Evolutionary conservation across 2,888 invertebrate species (phyloP).

Genomic region (Antheraea assamensis): DNA sequence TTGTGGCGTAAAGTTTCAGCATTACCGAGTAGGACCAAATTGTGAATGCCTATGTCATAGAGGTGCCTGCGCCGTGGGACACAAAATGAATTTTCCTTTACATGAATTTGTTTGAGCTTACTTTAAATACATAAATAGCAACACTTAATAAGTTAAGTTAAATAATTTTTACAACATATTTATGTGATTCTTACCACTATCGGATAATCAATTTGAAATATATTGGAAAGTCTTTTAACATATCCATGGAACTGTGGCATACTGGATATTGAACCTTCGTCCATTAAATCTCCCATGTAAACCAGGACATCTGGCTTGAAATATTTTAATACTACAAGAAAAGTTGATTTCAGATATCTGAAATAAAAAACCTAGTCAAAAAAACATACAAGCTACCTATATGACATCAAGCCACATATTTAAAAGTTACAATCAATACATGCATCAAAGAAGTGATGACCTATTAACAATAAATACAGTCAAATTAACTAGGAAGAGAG

Average conservation of each 20-base stretch:
- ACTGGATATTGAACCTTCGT: conserved; percentile 93
- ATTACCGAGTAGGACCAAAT: no score
- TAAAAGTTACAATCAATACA: not conserved
- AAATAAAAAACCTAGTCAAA: conserved; percentile 32
- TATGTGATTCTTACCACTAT: conserved; percentile 49
- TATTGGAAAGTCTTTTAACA: conserved; percentile 85
- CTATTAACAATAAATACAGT: not conserved
- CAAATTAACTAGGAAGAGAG: not conserved
- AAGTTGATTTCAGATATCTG: conserved; percentile 92
- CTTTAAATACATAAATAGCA: not conserved
- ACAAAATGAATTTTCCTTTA: no score
- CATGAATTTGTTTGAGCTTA: no score
- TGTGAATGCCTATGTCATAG: no score
- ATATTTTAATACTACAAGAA: conserved; percentile 85
- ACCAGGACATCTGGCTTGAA: conserved; percentile 92
- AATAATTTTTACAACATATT: not conserved
- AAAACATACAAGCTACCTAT: not conserved
- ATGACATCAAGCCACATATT: not conserved
- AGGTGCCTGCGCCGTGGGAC: no score
- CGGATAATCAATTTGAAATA: conserved; percentile 60
- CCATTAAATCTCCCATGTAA: conserved; percentile 96
- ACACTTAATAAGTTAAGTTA: not conserved
- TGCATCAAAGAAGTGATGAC: not conserved
- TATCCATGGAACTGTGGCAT: conserved; percentile 88
- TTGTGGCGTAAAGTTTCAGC: no score